These are phyloP conservation scores for Coleophora deauratella DNA, from an alignment of 2,888 invertebrate species.

Conservation along the genomic window DNA sequence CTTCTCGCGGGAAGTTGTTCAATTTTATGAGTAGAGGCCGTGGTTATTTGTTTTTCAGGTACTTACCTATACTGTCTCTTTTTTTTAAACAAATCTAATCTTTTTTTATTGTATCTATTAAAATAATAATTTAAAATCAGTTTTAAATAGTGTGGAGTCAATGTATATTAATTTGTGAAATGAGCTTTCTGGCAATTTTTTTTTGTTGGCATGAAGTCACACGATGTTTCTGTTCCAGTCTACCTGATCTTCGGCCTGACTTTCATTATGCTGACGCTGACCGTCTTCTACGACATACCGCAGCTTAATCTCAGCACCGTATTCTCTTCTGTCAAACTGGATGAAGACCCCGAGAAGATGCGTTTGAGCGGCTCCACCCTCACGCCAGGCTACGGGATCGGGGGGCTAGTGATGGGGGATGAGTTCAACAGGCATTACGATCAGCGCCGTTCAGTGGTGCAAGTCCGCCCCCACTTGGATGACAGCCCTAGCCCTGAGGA, in stretches of 20 bases:
- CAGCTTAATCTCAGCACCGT: conserved; percentile 88
- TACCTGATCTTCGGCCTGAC: conserved; percentile 87
- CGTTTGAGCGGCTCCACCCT: conserved; percentile 74
- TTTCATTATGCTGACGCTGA: conserved; percentile 87
- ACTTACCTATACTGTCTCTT: too few species aligned
- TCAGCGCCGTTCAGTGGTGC: conserved; percentile 76
- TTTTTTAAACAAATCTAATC: too few species aligned
- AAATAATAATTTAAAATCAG: too few species aligned
- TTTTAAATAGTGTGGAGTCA: too few species aligned
- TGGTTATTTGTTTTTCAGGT: too few species aligned
- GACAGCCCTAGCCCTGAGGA: conserved; percentile 83
- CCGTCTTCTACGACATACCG: conserved; percentile 91
- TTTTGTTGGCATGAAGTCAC: too few species aligned
- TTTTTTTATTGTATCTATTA: too few species aligned
- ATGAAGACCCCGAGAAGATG: conserved; percentile 79
- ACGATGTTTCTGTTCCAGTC: conserved; percentile 58
- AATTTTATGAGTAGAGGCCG: too few species aligned
- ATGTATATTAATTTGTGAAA: too few species aligned
- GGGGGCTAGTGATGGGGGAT: conserved; percentile 61
- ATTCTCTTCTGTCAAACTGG: conserved; percentile 78
- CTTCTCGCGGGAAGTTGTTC: too few species aligned
- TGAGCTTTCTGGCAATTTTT: too few species aligned
- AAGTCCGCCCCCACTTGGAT: conserved; percentile 77
- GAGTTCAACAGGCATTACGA: conserved; percentile 61
- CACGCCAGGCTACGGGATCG: conserved; percentile 62